Conservation (phyloP, 2,888 invertebrate genomes). For the Amphipoea oculea region DNA sequence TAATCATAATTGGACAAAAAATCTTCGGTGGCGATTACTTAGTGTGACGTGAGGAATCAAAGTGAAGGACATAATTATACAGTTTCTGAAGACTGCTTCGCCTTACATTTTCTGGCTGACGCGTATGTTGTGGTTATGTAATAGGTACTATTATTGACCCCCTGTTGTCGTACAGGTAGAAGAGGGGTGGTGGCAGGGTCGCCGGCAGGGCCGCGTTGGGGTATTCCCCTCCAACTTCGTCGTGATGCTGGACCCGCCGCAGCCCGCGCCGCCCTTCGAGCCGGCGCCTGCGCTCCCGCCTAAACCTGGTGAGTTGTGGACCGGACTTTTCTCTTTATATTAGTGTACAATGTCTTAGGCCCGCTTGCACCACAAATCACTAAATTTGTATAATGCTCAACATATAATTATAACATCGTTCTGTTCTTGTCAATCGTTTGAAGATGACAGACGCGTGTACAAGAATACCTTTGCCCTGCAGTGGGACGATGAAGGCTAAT, state of each 20-base stretch:
- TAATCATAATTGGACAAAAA: conserved; percentile 1
- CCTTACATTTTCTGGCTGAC: not conserved
- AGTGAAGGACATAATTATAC: conserved; percentile 10
- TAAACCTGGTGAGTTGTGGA: conserved; percentile 92
- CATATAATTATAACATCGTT: not conserved
- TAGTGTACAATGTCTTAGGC: not conserved
- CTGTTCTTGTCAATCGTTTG: not conserved
- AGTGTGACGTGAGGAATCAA: conserved; percentile 24
- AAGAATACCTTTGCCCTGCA: not conserved
- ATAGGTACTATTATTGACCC: conserved; percentile 9
- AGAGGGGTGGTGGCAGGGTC: conserved; percentile 97
- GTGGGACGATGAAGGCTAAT: not conserved
- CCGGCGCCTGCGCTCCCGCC: conserved; percentile 93
- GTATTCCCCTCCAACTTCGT: conserved; percentile 99
- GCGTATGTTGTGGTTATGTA: conserved; percentile 4
- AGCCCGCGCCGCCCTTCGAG: conserved; percentile 79
- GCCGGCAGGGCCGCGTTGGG: conserved; percentile 94
- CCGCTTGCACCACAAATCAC: not conserved
- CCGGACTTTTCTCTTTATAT: not conserved
- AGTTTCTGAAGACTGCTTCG: not conserved
- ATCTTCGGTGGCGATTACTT: not conserved
- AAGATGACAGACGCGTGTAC: not conserved
- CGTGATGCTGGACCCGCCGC: conserved; percentile 90
- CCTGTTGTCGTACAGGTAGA: conserved; percentile 86
- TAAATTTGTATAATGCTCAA: not conserved